Evolutionary conservation across 2,888 invertebrate genomes (phyloP), one percentile per base, ranked within the genome.

Genomic region (Subacronicta megacephala): DNA sequence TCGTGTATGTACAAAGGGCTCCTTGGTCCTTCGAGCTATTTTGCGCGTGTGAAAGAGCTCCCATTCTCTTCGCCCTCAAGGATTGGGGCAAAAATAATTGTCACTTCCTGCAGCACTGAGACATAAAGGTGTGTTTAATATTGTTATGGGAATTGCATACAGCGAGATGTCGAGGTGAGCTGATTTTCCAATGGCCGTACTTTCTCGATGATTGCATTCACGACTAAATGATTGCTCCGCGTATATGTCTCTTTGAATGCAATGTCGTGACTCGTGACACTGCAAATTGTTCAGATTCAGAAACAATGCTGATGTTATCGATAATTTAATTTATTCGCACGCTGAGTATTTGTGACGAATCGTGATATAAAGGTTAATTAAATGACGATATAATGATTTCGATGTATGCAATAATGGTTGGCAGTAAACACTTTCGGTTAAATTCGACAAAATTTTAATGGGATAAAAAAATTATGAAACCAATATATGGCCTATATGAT

Each of bases 61-160:
- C 86, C 87, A 89, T 90, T 92, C 90, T 89, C 84, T 88, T 83
- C 84, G 82, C 84, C 85, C 85, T 84, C 85, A 87, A 85, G 87
- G 89, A 88, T 84, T 88, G 87, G 81, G 86, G 87, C 90, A 90
- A 88, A 91, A 90, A 93, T 94, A 94, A 94, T 94, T 92, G 93
- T 94, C 93, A 93, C 94, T 93, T 94, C 94, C 94, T 94, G 94
- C 90, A 93, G 93, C 90, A 82, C 70, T 56, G 80, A 74, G 78
- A 83, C 78, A 81, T 81, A 81, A 81, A 81, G 78, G 74, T 76
- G 65, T 67, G 62, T 73, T 71, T 78, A 68, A 73, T 75, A 73
- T 75, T 74, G 59, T 75, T 65, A 62, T 63, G 67, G 42, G 60
- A 56, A 63, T 60, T 60, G 52, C 61, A 53, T 58, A 59, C 62